These are phyloP conservation scores for Resseliella maxima DNA, from an alignment of 2,888 invertebrate genomes.

Conservation along the genomic window DNA sequence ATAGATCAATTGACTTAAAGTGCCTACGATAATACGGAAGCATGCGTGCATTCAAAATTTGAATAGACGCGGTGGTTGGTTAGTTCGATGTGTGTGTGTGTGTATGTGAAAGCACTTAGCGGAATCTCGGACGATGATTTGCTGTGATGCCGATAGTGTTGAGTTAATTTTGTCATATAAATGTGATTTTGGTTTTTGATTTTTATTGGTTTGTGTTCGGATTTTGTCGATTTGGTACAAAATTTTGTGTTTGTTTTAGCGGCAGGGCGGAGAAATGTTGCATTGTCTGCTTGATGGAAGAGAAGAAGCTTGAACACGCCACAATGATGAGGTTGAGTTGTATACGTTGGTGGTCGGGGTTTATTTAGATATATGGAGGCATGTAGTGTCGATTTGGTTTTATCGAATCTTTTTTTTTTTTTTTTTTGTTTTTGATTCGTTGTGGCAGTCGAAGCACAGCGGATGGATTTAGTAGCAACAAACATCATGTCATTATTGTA, in stretches of 20 bases:
- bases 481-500: neutral
- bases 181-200: neutral
- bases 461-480: slow-evolving; percentile 22
- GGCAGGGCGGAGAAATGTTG: slow-evolving; percentile 46
- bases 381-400: neutral
- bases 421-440: neutral
- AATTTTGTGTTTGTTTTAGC: slow-evolving; percentile 4
- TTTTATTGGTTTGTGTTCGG: neutral
- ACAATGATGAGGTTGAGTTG: slow-evolving; percentile 39
- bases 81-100: neutral
- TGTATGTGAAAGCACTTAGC: slow-evolving; percentile 53
- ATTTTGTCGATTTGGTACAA: neutral
- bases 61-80: neutral
- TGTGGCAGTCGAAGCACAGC: slow-evolving; percentile 34
- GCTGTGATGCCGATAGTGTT: slow-evolving; percentile 39
- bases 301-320: slow-evolving; percentile 38
- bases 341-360: slow-evolving; percentile 3
- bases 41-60: slow-evolving; percentile 35
- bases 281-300: slow-evolving; percentile 39
- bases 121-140: slow-evolving; percentile 27
- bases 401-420: neutral
- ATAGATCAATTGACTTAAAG: neutral
- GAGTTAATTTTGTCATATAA: slow-evolving; percentile 19
- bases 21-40: slow-evolving; percentile 44
- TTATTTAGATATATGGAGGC: slow-evolving; percentile 1